These are phyloP conservation scores for Dromaius novaehollandiae DNA, from an alignment of 2,113 vertebrate species.

Conservation along the genomic window DNA sequence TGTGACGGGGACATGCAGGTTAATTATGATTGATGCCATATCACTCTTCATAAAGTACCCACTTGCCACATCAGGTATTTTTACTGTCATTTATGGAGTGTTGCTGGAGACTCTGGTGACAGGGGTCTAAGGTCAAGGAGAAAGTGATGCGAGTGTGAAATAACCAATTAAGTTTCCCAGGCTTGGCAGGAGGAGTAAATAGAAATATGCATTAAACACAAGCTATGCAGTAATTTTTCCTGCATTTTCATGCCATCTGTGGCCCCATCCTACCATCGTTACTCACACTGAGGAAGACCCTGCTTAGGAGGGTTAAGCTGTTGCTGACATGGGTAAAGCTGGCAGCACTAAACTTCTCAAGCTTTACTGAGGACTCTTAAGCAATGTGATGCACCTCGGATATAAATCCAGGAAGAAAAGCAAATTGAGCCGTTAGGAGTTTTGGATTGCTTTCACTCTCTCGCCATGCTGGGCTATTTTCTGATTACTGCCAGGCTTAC, in stretches of 20 bases:
- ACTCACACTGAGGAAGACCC: neutral
- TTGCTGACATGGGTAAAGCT: neutral
- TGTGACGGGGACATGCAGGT: slow-evolving; percentile 71
- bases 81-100: slow-evolving; percentile 54
- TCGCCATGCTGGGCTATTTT: neutral
- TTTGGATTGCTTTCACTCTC: neutral
- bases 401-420: neutral
- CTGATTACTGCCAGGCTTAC: neutral
- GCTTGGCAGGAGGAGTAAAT: neutral
- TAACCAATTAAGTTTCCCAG: neutral
- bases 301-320: neutral
- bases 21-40: slow-evolving; percentile 87
- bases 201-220: neutral
- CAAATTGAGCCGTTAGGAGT: neutral
- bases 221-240: neutral
- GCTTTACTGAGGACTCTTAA: neutral
- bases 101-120: slow-evolving; percentile 34
- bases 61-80: slow-evolving; percentile 73
- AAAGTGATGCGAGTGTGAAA: slow-evolving; percentile 41
- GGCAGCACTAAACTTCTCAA: neutral
- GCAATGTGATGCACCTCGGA: neutral
- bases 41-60: slow-evolving; percentile 75
- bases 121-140: slow-evolving; percentile 70
- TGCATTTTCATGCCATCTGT: neutral
- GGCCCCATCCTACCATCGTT: neutral